These are phyloP conservation scores for Otolemur garnettii DNA, from an alignment of 2,113 vertebrate genomes.

Conservation along the genomic window DNA sequence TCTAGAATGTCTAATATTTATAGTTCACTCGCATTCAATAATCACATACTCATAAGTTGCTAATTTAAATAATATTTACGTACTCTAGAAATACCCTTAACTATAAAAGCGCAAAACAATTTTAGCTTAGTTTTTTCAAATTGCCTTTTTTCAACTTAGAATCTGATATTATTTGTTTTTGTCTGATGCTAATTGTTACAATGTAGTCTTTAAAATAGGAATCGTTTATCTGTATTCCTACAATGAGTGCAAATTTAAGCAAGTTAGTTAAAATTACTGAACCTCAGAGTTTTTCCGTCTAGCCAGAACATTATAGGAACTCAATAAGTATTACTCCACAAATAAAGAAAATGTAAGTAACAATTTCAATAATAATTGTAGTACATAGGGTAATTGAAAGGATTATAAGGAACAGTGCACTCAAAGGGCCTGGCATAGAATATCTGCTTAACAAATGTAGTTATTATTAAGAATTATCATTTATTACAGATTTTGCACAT, in stretches of 20 bases:
- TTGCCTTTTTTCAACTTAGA: neutral
- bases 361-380: neutral
- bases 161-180: neutral
- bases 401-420: neutral
- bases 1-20: neutral
- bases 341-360: neutral
- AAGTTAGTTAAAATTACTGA: neutral
- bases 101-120: neutral
- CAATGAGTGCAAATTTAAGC: neutral
- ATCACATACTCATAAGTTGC: neutral
- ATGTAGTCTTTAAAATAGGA: neutral
- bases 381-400: neutral
- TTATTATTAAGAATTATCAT: neutral
- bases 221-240: neutral
- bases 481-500: neutral
- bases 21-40: neutral
- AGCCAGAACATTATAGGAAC: neutral
- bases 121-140: neutral
- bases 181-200: neutral
- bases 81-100: neutral
- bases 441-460: neutral
- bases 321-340: neutral
- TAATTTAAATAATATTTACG: slow-evolving; percentile 31
- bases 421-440: neutral
- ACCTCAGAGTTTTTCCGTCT: neutral